Conservation (phyloP, 2,113 vertebrate species). For the Raphicerus campestris region DNA sequence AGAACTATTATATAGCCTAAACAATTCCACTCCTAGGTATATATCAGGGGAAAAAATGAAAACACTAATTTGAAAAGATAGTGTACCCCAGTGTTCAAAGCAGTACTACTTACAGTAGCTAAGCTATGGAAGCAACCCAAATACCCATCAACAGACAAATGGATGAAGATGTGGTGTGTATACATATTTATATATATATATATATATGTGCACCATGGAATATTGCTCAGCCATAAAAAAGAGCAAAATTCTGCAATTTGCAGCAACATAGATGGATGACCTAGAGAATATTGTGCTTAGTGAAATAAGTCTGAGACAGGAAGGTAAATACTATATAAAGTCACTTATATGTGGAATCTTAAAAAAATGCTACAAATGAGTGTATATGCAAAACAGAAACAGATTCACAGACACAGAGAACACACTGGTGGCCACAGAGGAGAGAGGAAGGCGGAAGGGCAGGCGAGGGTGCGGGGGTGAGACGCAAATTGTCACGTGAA, state of each 20-base stretch:
- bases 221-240: background rate
- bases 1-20: background rate
- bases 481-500: background rate
- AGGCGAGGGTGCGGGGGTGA: background rate
- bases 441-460: background rate
- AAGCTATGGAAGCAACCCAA: background rate
- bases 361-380: background rate
- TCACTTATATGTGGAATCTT: background rate
- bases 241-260: background rate
- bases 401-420: background rate
- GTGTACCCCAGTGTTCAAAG: background rate
- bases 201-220: background rate
- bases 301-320: background rate
- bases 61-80: background rate
- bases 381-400: background rate
- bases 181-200: background rate
- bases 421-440: background rate
- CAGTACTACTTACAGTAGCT: background rate
- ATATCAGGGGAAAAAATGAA: background rate
- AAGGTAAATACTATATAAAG: background rate
- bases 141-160: background rate
- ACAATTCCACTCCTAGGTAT: background rate
- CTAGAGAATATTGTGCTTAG: background rate
- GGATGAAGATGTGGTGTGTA: background rate
- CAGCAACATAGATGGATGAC: background rate